These are phyloP conservation scores for Aethes cnicana DNA, from an alignment of 2,888 invertebrate species.

Conservation along the genomic window DNA sequence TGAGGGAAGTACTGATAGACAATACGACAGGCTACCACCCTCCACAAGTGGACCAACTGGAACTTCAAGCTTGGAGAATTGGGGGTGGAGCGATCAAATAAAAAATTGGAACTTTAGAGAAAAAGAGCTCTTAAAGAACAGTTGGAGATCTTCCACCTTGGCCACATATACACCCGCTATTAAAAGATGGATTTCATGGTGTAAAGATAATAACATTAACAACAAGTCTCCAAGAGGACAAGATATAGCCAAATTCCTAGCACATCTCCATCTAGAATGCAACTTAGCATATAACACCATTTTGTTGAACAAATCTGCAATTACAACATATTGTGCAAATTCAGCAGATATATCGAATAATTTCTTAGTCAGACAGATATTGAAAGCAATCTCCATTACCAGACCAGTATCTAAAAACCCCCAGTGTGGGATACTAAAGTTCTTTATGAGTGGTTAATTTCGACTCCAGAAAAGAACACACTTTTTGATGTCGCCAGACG, in stretches of 20 bases:
- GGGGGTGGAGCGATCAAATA: conserved; percentile 34
- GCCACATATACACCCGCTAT: conserved; percentile 36
- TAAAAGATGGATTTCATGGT: conserved; percentile 37
- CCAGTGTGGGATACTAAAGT: conserved; percentile 26
- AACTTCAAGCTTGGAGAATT: conserved; percentile 38
- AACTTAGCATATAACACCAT: conserved; percentile 24
- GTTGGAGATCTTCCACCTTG: conserved; percentile 31
- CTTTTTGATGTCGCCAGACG: conserved; percentile 23
- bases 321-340: conserved; percentile 11
- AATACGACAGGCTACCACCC: conserved; percentile 30
- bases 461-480: background rate
- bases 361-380: conserved; percentile 3
- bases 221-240: conserved; percentile 14
- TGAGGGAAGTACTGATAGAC: conserved; percentile 9
- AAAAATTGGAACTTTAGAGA: conserved; percentile 24
- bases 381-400: conserved; percentile 16
- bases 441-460: conserved; percentile 20
- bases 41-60: conserved; percentile 30
- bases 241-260: conserved; percentile 28
- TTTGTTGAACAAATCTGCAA: conserved; percentile 15
- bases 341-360: background rate
- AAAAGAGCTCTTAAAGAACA: conserved; percentile 15
- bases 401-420: background rate
- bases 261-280: conserved; percentile 14
- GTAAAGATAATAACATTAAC: conserved; percentile 18